Conservation (phyloP, 2,888 invertebrate genomes). For the Didymodactylos carnosus region DNA sequence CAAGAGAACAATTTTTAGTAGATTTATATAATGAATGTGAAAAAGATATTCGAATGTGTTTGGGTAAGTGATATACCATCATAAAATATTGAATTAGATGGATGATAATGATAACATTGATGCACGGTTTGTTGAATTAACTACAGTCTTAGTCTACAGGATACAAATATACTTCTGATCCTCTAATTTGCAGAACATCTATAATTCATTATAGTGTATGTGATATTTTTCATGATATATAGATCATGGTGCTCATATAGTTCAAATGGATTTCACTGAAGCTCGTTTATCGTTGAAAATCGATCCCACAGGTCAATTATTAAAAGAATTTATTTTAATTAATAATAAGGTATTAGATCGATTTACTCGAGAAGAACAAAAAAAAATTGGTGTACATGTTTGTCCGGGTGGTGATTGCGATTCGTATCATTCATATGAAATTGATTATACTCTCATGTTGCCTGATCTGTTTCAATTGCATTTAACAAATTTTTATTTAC, state of each 20-base stretch:
- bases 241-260: neutral
- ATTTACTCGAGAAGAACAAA: neutral
- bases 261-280: neutral
- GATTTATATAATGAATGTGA: neutral
- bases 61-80: too few species aligned
- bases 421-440: neutral
- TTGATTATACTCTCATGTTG: neutral
- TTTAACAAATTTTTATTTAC: neutral
- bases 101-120: too few species aligned
- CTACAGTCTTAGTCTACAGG: too few species aligned
- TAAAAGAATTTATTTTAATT: neutral
- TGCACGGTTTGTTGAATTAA: too few species aligned
- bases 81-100: too few species aligned
- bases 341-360: neutral
- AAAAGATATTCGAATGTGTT: neutral
- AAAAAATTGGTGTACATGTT: neutral
- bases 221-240: too few species aligned
- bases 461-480: neutral
- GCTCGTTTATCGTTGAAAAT: neutral
- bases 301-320: neutral
- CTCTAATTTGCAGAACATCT: too few species aligned
- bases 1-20: neutral
- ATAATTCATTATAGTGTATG: too few species aligned
- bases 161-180: too few species aligned
- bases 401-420: neutral